Base-by-base conservation (phyloP, 2,113 vertebrate genomes). In the Danionella cerebrum region DNA sequence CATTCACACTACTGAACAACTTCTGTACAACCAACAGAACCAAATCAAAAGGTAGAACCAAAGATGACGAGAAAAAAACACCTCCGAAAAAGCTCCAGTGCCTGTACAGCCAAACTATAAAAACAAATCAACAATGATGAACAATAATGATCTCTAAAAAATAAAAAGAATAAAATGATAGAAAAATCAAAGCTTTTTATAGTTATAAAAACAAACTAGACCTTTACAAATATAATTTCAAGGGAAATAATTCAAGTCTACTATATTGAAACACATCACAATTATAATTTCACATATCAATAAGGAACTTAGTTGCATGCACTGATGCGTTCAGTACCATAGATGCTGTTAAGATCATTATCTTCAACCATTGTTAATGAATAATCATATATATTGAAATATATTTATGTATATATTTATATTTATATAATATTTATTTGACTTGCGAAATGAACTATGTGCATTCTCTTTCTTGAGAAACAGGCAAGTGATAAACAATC, bases 231-330 rank as follows among this genome's bases (percentile, higher is more conserved):
- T 84, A 82, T 77, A 86, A 83, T 84, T 78, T 33, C 81, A 83
- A 78, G 82, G 73, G 86, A 87, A 89, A 83, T 58, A 84, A 88
- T 90, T 88, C 79, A 88, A 87, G 83, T 86, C 85, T 86, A 89
- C 86, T 86, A 89, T 89, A 82, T 84, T 86, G 79, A 89, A 90
- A 89, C 86, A 91, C 88, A 88, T 87, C 88, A 91, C 88, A 87
- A 87, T 84, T 89, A 89, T 89, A 90, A 87, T 89, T 83, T 86
- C 88, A 91, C 89, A 77, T 82, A 85, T 88, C 88, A 88, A 87
- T 89, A 89, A 88, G 87, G 86, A 90, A 90, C 87, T 89, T 84
- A 83, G 80, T 74, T 89, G 86, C 89, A 89, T 91, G 89, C 89
- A 89, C 79, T 82, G 88, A 90, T 91, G 88, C 89, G 84, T 89